phyloP scores from a whole-genome alignment of 2,888 invertebrate species.

The Linyphia triangularis region DNA sequence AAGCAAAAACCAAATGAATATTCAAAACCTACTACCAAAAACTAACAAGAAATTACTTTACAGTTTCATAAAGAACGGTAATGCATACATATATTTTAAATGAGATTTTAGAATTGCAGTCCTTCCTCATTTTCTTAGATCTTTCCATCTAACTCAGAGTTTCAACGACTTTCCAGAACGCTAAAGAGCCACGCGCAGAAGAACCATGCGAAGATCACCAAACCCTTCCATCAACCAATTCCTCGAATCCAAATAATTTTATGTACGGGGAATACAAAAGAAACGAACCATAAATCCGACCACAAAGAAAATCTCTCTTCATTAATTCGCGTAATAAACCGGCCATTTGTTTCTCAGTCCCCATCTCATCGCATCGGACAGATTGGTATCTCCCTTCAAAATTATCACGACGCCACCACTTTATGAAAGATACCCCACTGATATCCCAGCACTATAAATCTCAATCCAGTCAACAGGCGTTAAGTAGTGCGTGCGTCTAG shows the following conservation, averaged over 20 bases:
- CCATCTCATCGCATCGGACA: not conserved
- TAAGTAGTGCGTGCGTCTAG: not conserved
- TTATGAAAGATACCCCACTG: not conserved
- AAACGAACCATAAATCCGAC: not conserved
- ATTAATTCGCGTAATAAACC: not conserved
- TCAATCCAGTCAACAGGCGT: constrained; percentile 29
- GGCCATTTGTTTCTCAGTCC: not conserved
- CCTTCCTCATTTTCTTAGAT: too few relatives aligned
- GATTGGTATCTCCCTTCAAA: not conserved
- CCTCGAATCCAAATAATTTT: not conserved
- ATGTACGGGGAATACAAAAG: not conserved
- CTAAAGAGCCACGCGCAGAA: not conserved
- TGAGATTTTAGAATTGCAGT: too few relatives aligned
- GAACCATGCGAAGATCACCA: not conserved
- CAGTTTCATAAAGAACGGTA: too few relatives aligned
- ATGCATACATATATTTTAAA: too few relatives aligned
- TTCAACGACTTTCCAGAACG: too few relatives aligned
- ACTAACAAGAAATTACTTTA: too few relatives aligned
- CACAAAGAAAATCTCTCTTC: not conserved
- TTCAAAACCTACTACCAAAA: too few relatives aligned
- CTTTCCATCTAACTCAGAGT: too few relatives aligned
- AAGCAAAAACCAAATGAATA: too few relatives aligned
- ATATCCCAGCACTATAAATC: constrained; percentile 9
- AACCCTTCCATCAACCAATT: not conserved
- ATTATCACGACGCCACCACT: constrained; percentile 5